Percentiles rank a stretch among this genome's conserved stretches.
These are phyloP conservation scores for Cremastobaeus sp. DNA, from an alignment of 2,888 invertebrate species.

Conservation along the genomic window DNA sequence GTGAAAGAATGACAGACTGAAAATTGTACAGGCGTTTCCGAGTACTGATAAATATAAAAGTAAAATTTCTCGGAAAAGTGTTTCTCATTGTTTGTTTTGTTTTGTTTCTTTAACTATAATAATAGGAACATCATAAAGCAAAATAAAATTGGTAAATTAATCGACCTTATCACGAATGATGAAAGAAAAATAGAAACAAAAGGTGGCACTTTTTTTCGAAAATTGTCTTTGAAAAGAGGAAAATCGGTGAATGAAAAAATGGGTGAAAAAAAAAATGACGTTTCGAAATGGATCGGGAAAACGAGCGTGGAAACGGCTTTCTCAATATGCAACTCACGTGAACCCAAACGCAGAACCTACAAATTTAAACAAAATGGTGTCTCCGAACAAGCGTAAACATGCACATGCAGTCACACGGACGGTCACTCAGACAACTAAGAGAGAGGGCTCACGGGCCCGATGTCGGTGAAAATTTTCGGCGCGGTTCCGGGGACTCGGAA, in stretches of 20 bases:
- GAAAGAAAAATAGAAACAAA: too few species aligned
- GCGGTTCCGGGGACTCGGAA: neutral
- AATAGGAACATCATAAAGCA: conserved; percentile 1
- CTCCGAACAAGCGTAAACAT: conserved; percentile 53
- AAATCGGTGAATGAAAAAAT: too few species aligned
- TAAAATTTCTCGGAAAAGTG: conserved; percentile 3
- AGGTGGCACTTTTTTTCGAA: too few species aligned
- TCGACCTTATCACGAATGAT: too few species aligned
- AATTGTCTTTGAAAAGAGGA: too few species aligned
- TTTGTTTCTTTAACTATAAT: neutral
- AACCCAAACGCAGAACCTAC: conserved; percentile 48
- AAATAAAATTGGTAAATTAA: neutral
- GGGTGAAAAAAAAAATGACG: too few species aligned
- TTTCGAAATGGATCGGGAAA: neutral
- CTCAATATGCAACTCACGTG: conserved; percentile 42
- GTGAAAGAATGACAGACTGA: too few species aligned
- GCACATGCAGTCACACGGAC: conserved; percentile 40
- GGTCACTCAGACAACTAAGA: neutral
- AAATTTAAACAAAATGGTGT: conserved; percentile 57
- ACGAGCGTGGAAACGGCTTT: too few species aligned
- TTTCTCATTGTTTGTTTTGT: too few species aligned
- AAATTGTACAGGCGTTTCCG: too few species aligned
- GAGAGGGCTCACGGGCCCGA: neutral
- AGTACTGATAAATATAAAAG: too few species aligned
- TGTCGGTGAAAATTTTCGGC: neutral